Evolutionary conservation across 2,113 vertebrate species (phyloP), one percentile per base, ranked within the genome.

Genomic region (Jaculus jaculus): DNA sequence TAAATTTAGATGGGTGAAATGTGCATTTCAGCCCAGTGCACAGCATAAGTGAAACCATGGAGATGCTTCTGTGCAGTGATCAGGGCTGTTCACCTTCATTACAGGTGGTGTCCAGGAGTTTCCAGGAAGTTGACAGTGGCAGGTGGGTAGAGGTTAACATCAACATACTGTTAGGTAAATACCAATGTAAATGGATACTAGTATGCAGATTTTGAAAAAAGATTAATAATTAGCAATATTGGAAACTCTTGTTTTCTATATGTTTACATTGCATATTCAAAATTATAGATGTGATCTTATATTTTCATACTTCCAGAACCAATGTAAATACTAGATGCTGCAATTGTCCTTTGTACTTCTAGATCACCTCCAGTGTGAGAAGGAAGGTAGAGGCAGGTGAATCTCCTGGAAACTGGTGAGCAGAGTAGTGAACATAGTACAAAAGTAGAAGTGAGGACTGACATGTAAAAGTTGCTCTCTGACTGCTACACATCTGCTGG

Each of bases 81-180:
- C 17, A 39, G 18, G 18, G 68, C 4, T 66, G 3, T 32, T 90
- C 16, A 63, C 5, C 7, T 79, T 73, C 24, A 47, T 32, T 39
- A 11, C n/a, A 72, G 1, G 10, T 69, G 47, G 16, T 32, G 2
- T 0, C 4, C 11, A 42, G 11, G 5, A 3, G 2, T 32, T 83
- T 82, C 26, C 68, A 73, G 69, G 68, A 78, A 84, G 34, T 28
- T 2, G 2, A 42, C 18, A 71, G 47, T 28, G 23, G 20, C 65
- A 34, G 37, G 58, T 0, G 84, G n/a, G 9, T 39, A 81, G 17
- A 65, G n/a, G 3, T 58, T 24, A 84, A 18, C 26, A 37, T 69
- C 37, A 71, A 15, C 20, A 34, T 10, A 80, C 32, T 78, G 11
- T 32, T 61, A 32, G 26, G 37, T 69, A 32, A 74, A 42, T 12